Conservation (phyloP, 2,113 vertebrate genomes). For the Limanda limanda region DNA sequence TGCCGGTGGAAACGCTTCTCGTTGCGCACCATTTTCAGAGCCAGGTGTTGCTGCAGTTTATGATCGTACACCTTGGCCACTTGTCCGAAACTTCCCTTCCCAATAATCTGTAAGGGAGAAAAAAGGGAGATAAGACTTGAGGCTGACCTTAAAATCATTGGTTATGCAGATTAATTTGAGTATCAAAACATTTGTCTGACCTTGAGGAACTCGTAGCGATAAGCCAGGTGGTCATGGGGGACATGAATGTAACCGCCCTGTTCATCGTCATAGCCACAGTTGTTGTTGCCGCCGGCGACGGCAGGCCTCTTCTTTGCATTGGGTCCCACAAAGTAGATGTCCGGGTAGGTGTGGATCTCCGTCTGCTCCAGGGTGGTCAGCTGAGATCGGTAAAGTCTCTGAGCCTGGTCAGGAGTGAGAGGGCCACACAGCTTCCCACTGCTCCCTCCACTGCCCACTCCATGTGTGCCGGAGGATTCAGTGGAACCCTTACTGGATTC, state of each 20-base stretch:
- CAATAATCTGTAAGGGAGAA: slow-evolving; percentile 88
- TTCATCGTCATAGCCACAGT: slow-evolving; percentile 94
- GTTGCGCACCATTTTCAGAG: slow-evolving; percentile 97
- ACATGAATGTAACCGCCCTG: slow-evolving; percentile 95
- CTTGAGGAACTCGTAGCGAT: slow-evolving; percentile 97
- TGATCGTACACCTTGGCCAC: slow-evolving; percentile 98
- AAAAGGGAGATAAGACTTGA: background rate
- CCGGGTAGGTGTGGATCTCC: slow-evolving; percentile 90
- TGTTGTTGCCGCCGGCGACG: slow-evolving; percentile 91
- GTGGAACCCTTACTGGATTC: slow-evolving; percentile 80
- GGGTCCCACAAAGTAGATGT: slow-evolving; percentile 95
- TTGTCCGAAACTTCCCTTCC: slow-evolving; percentile 98
- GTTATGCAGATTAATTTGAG: background rate
- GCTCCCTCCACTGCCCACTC: slow-evolving; percentile 54
- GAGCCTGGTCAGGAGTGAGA: slow-evolving; percentile 89
- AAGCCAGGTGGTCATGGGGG: slow-evolving; percentile 95
- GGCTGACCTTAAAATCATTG: background rate
- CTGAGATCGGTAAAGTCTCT: slow-evolving; percentile 92
- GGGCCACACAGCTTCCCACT: slow-evolving; percentile 81
- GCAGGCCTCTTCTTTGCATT: slow-evolving; percentile 94
- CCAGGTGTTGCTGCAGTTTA: slow-evolving; percentile 94
- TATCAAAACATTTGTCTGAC: slow-evolving; percentile 62
- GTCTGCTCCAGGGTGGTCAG: slow-evolving; percentile 91
- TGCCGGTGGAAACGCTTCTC: slow-evolving; percentile 98
- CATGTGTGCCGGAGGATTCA: slow-evolving; percentile 75